Evolutionary conservation across 2,888 invertebrate genomes (phyloP), one percentile per base, ranked within the genome.

Genomic region (Drosophila leonis): DNA sequence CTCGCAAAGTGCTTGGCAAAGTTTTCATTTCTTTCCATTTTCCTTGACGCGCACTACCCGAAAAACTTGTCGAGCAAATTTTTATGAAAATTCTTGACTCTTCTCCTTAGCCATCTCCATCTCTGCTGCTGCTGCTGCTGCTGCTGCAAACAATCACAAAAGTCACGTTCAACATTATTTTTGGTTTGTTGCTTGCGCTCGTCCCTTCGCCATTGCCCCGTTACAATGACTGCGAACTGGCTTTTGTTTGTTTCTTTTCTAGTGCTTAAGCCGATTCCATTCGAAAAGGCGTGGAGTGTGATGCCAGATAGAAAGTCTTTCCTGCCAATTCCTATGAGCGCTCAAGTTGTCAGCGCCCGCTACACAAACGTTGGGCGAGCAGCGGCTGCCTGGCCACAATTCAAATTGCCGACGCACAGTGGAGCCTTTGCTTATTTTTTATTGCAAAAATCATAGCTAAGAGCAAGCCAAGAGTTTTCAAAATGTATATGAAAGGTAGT

Each of bases 81-180:
- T 89, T 84, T 84, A 84, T 84, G 84, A 84, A 84, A 84, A 84
- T 85, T 87, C 89, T 82, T 72, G 24, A 66, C 73, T 67, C 60
- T 20, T 7, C 68, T 59, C 48, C 37, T 48, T 37, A 29, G 60
- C 46, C 48, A 18, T 56, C 41, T n/a, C 29, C 5, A 4, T 27
- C 13, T 35, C 39, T 39, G 2, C n/a, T 5, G 13, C 39, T 39
- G 13, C 8, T 12, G 1, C 13, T 15, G 24, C 12, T 15, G 4
- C 18, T 12, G n/a, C 57, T 73, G 51, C 84, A 84, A 90, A 87
- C 87, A 87, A 87, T 87, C 90, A 85, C 86, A 87, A 90, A 87
- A 87, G 87, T 87, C 87, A 87, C 87, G 88, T 87, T 83, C 90
- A 90, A 88, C 87, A 90, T 90, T 88, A 87, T 90, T 87, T 82